These are phyloP conservation scores for Monochamus saltuarius DNA, from an alignment of 1,140 invertebrate genomes.

Conservation along the genomic window DNA sequence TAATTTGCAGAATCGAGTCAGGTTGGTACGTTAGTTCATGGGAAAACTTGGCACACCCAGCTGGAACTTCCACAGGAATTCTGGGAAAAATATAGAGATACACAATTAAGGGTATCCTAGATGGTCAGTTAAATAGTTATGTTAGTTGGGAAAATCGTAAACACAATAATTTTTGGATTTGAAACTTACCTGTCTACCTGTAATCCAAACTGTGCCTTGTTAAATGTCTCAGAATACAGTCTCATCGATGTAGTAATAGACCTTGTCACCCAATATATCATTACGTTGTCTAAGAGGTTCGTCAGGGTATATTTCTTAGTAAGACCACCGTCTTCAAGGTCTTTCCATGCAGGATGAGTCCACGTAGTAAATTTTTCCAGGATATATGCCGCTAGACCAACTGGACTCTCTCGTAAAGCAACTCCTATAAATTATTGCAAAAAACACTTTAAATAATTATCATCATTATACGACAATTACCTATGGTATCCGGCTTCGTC, in stretches of 20 bases:
- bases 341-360: conserved; percentile 63
- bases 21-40: conserved; percentile 61
- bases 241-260: conserved; percentile 67
- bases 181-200: conserved; percentile 18
- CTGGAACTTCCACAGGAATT: conserved; percentile 60
- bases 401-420: conserved; percentile 66
- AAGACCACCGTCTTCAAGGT: conserved; percentile 71
- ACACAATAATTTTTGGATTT: no score
- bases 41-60: conserved; percentile 63
- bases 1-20: conserved; percentile 60
- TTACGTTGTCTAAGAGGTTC: conserved; percentile 76
- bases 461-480: conserved; percentile 50
- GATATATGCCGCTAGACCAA: conserved; percentile 79
- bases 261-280: conserved; percentile 75
- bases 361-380: conserved; percentile 84
- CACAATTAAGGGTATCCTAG: no score
- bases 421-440: no score
- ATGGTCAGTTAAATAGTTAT: no score
- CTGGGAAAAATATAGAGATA: no score
- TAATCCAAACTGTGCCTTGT: conserved; percentile 39
- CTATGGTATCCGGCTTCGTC: conserved; percentile 89
- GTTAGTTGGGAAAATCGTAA: no score
- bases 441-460: no score
- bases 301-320: conserved; percentile 66
- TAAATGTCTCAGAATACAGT: conserved; percentile 65